Conservation (phyloP, 2,888 invertebrate species). For the Seira musarum region DNA sequence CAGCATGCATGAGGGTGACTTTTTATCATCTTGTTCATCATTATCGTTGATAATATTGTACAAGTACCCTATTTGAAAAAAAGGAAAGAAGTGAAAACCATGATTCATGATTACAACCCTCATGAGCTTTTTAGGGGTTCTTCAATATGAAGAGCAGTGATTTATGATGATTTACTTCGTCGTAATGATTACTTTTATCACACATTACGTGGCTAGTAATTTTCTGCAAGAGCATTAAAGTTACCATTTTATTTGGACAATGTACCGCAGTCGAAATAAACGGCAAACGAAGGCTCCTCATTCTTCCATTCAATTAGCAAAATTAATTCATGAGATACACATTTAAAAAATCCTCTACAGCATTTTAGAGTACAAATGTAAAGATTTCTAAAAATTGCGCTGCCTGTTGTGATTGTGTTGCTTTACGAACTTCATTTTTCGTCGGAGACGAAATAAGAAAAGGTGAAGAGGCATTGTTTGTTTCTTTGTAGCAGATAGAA, state of each 20-base stretch:
- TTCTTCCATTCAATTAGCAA: slow-evolving; percentile 4
- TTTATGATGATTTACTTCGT: background rate
- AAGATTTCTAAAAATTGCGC: background rate
- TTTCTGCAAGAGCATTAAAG: slow-evolving; percentile 1
- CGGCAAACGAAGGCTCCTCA: background rate
- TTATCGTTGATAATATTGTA: background rate
- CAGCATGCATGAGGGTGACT: background rate
- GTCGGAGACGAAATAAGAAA: background rate
- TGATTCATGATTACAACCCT: slow-evolving; percentile 2
- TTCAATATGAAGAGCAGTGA: background rate
- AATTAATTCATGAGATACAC: slow-evolving; percentile 3
- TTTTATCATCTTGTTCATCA: slow-evolving; percentile 2
- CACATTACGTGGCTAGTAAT: slow-evolving; percentile 10
- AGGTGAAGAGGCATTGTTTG: slow-evolving; percentile 3
- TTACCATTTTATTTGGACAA: background rate
- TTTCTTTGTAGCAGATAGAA: background rate
- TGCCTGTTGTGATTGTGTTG: no score
- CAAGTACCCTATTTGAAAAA: slow-evolving; percentile 3
- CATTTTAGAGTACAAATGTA: background rate
- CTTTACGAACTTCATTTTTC: background rate
- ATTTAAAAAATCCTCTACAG: background rate
- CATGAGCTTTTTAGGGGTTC: background rate
- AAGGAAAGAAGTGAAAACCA: slow-evolving; percentile 1
- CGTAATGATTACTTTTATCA: slow-evolving; percentile 3
- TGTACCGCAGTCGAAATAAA: background rate